Conservation (phyloP, 1,140 invertebrate species). For the Leptinotarsa texana region DNA sequence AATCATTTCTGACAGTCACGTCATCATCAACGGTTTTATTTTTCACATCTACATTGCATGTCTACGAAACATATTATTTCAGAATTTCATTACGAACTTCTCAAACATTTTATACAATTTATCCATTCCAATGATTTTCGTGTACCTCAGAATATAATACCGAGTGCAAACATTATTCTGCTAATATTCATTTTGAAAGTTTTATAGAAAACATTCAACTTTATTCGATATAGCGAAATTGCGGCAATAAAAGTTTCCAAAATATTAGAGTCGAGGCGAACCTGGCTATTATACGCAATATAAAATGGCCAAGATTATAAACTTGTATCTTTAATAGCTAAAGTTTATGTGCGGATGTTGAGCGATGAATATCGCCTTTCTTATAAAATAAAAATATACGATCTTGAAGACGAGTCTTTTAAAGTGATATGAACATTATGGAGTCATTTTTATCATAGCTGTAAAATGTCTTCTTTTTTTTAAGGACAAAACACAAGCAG, state of each 20-base stretch:
- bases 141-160: too few species aligned
- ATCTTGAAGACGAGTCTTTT: too few species aligned
- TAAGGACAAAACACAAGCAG: too few species aligned
- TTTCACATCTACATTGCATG: not conserved
- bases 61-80: not conserved
- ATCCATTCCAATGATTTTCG: too few species aligned
- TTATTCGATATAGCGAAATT: slow-evolving; percentile 46
- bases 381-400: slow-evolving; percentile 22
- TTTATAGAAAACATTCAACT: slow-evolving; percentile 23
- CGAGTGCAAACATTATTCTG: too few species aligned
- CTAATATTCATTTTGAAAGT: not conserved
- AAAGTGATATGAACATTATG: too few species aligned
- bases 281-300: slow-evolving; percentile 45
- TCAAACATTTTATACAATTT: too few species aligned
- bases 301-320: slow-evolving; percentile 52
- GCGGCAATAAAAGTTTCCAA: slow-evolving; percentile 46
- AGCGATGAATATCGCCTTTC: slow-evolving; percentile 49
- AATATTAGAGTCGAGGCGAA: slow-evolving; percentile 34
- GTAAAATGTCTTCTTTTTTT: slow-evolving; percentile 10
- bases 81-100: not conserved
- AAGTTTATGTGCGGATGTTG: slow-evolving; percentile 51
- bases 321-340: slow-evolving; percentile 54
- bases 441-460: not conserved
- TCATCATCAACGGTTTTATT: too few species aligned
- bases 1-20: too few species aligned